phyloP scores from a whole-genome alignment of 2,113 vertebrate genomes.

The Bufo gargarizans region DNA sequence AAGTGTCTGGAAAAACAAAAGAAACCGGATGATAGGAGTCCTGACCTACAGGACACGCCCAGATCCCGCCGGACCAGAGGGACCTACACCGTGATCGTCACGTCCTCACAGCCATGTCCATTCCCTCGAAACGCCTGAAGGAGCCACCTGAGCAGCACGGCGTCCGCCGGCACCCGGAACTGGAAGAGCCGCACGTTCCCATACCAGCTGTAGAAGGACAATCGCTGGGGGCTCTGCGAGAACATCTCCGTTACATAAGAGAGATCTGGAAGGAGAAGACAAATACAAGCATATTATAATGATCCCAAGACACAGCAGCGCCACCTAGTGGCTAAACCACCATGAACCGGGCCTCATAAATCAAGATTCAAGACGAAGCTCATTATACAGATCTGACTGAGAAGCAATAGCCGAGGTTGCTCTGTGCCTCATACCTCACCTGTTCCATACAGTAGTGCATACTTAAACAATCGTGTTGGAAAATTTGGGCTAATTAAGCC shows the following conservation, averaged over 20 bases:
- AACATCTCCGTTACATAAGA: conserved; percentile 83
- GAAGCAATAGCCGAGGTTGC: no score
- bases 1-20: conserved; percentile 76
- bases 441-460: no score
- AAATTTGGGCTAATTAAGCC: no score
- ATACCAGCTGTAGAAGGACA: conserved; percentile 90
- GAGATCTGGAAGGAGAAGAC: conserved; percentile 64
- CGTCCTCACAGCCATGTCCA: conserved; percentile 73
- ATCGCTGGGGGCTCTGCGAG: conserved; percentile 84
- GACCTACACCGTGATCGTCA: conserved; percentile 85
- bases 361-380: no score
- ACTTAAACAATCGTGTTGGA: no score
- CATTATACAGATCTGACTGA: no score
- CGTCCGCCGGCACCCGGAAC: conserved; percentile 87
- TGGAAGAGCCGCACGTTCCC: conserved; percentile 86
- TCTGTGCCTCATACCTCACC: no score
- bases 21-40: background rate
- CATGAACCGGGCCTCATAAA: background rate
- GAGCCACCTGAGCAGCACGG: conserved; percentile 83
- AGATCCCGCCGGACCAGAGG: no score
- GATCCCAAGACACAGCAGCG: background rate
- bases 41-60: background rate
- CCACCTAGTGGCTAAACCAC: background rate
- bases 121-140: conserved; percentile 78
- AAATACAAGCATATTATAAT: background rate